A percentile compares a stretch with the other conserved stretches of the same genome.
These are phyloP conservation scores for Cyrtodaria siliqua DNA, from an alignment of 2,888 invertebrate genomes.

Conservation along the genomic window DNA sequence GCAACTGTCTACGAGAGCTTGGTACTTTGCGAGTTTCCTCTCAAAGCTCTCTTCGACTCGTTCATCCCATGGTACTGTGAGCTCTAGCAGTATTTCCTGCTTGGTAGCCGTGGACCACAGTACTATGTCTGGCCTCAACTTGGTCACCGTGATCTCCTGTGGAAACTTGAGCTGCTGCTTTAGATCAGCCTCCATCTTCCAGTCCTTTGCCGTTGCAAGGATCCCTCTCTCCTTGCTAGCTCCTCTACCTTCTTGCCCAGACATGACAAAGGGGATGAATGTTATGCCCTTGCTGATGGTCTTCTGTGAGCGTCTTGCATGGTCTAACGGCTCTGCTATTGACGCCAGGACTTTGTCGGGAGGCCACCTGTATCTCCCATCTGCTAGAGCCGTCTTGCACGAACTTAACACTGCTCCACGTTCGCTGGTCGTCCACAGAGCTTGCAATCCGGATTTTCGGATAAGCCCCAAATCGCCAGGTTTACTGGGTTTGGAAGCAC, in stretches of 20 bases:
- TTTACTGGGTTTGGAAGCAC: conserved; percentile 12
- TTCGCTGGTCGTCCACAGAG: conserved; percentile 10
- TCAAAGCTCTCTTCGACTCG: conserved; percentile 14
- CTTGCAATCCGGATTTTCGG: conserved; percentile 2
- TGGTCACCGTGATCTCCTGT: neutral
- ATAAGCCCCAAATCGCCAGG: conserved; percentile 12
- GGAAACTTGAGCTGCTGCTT: too few relatives aligned
- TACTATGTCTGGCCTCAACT: neutral
- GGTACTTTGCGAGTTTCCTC: conserved; percentile 15
- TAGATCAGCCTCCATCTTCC: conserved; percentile 1
- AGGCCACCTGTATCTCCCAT: neutral
- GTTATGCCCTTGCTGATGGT: neutral
- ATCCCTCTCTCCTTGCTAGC: too few relatives aligned
- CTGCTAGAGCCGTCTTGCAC: neutral
- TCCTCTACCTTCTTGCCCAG: too few relatives aligned
- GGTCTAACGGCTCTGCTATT: neutral
- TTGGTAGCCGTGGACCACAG: neutral
- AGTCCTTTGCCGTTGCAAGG: neutral
- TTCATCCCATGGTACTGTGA: conserved; percentile 30
- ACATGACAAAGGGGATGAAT: too few relatives aligned
- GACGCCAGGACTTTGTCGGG: neutral
- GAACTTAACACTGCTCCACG: conserved; percentile 6
- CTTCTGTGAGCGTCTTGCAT: neutral
- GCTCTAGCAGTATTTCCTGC: conserved; percentile 1
- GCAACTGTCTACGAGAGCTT: conserved; percentile 10